Percentiles rank a stretch among this genome's conserved stretches.
Conservation (phyloP, 2,888 invertebrate species). For the Onthophagus sagittarius region DNA sequence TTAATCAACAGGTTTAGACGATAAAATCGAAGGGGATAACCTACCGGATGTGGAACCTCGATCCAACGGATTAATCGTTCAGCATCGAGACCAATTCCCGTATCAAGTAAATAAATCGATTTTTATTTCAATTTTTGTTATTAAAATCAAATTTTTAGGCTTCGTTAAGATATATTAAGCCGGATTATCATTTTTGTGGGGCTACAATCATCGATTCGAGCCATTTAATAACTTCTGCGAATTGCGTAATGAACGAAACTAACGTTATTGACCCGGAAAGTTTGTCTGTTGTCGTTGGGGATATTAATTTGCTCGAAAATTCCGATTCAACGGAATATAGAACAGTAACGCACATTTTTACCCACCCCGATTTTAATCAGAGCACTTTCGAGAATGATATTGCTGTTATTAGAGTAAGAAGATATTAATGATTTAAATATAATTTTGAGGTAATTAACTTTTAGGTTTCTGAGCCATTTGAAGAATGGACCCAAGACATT, state of each 20-base stretch:
- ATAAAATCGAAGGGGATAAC: not conserved
- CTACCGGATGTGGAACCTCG: not conserved
- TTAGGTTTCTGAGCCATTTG: conserved; percentile 22
- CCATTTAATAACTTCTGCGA: conserved; percentile 19
- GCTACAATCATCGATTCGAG: conserved; percentile 17
- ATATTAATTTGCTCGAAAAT: conserved; percentile 17
- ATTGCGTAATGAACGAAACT: conserved; percentile 13
- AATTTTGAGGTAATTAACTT: too few relatives aligned
- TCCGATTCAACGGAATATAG: conserved; percentile 13
- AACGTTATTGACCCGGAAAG: not conserved
- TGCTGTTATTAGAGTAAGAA: conserved; percentile 25
- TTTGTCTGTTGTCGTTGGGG: conserved; percentile 18
- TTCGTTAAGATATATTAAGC: conserved; percentile 7
- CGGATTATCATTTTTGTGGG: conserved; percentile 21
- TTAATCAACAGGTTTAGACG: not conserved
- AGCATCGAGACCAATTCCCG: conserved; percentile 8
- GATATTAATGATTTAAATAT: too few relatives aligned
- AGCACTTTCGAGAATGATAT: conserved; percentile 22
- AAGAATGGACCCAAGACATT: conserved; percentile 18
- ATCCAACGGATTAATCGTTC: not conserved
- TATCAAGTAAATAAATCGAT: conserved; percentile 17
- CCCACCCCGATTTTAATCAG: conserved; percentile 14
- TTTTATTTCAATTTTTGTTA: not conserved
- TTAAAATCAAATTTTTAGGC: conserved; percentile 15
- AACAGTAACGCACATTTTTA: conserved; percentile 8